phyloP scores from a whole-genome alignment of 2,113 vertebrate genomes.

The Columbina picui region DNA sequence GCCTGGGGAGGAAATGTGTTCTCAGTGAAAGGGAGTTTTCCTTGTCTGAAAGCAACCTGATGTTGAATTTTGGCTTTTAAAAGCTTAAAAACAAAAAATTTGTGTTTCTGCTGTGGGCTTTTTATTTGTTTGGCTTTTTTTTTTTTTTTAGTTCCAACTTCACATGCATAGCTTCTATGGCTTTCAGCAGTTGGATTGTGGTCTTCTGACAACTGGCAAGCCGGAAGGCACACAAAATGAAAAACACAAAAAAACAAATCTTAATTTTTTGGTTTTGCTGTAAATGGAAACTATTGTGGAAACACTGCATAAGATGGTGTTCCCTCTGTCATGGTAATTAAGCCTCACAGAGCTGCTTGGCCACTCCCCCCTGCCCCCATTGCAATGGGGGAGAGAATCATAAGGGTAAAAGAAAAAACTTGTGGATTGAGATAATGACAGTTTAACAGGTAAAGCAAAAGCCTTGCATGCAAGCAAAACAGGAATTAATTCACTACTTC shows the following conservation, averaged over 20 bases:
- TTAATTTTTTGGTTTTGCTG: background rate
- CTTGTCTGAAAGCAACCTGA: background rate
- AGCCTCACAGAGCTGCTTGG: too few species aligned
- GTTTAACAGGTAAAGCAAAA: too few species aligned
- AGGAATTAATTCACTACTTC: too few species aligned
- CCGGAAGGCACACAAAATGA: background rate
- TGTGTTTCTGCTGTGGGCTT: background rate
- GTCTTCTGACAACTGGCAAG: background rate
- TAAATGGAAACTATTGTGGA: background rate
- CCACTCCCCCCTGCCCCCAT: too few species aligned
- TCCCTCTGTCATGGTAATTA: background rate
- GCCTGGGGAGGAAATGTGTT: background rate
- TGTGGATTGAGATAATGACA: too few species aligned
- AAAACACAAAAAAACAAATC: background rate
- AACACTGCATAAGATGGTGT: background rate
- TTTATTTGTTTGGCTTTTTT: background rate
- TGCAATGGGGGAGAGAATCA: too few species aligned
- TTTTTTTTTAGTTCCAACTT: background rate
- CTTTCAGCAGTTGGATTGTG: background rate
- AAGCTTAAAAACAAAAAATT: background rate
- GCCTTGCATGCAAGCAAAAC: too few species aligned
- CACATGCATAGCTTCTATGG: background rate
- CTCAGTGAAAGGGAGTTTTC: background rate
- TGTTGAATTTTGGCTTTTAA: background rate
- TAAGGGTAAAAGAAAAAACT: too few species aligned